These are phyloP conservation scores for Nephrotoma flavescens DNA, from an alignment of 2,888 invertebrate genomes.

Conservation along the genomic window DNA sequence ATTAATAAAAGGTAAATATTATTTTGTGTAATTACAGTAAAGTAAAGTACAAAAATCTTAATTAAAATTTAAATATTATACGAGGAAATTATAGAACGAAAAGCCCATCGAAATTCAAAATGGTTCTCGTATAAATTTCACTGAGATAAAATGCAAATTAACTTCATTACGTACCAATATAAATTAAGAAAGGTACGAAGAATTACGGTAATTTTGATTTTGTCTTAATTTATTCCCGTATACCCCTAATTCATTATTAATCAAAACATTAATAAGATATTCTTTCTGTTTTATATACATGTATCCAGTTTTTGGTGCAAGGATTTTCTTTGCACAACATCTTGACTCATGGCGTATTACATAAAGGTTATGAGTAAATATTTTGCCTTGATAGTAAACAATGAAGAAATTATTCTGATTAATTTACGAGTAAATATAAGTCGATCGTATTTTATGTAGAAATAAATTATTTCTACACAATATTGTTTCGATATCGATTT, in stretches of 20 bases:
- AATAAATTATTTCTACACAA: too few species aligned
- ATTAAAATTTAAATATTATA: background rate
- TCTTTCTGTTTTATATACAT: background rate
- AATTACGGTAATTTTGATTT: background rate
- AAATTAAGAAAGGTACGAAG: background rate
- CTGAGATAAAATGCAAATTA: background rate
- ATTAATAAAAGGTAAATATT: background rate
- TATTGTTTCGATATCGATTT: too few species aligned
- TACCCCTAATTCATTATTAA: background rate
- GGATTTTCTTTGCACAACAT: background rate
- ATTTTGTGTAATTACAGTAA: background rate
- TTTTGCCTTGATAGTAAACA: background rate
- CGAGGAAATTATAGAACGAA: background rate
- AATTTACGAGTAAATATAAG: background rate
- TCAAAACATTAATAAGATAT: background rate
- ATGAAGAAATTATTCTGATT: background rate
- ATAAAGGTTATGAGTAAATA: background rate
- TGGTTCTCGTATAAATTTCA: background rate
- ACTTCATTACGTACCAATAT: background rate
- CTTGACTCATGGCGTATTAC: background rate
- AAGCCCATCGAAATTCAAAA: background rate
- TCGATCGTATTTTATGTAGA: too few species aligned
- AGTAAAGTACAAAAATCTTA: background rate
- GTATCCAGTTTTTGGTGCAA: background rate
- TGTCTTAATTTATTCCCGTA: background rate